phyloP scores from a whole-genome alignment of 2,888 invertebrate genomes.

The Phengaris alcon region DNA sequence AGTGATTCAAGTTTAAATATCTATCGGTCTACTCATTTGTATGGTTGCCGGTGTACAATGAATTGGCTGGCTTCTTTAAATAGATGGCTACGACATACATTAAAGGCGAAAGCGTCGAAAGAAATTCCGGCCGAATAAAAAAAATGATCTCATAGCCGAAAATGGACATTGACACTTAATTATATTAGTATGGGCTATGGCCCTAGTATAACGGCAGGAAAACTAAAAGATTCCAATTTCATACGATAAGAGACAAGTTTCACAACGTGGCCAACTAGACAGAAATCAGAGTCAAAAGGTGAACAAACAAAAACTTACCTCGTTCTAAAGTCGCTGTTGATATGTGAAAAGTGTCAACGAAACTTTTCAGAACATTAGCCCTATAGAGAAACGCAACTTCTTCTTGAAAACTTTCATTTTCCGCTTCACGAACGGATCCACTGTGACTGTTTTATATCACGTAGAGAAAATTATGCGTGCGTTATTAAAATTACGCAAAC shows the following conservation, averaged over 20 bases:
- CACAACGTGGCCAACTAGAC: background rate
- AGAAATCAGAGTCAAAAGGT: background rate
- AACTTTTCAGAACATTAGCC: slow-evolving; percentile 35
- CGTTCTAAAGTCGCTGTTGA: slow-evolving; percentile 46
- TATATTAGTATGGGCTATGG: background rate
- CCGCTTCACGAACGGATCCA: slow-evolving; percentile 70
- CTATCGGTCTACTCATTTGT: too few species aligned
- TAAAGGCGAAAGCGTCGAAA: too few species aligned
- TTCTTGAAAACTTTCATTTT: slow-evolving; percentile 77
- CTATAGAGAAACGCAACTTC: slow-evolving; percentile 73
- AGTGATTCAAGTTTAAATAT: too few species aligned
- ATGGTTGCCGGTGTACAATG: too few species aligned
- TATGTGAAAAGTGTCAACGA: slow-evolving; percentile 44
- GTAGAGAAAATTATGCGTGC: slow-evolving; percentile 11
- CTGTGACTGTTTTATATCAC: slow-evolving; percentile 45
- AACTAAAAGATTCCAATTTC: background rate
- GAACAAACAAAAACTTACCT: slow-evolving; percentile 15
- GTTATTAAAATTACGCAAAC: background rate
- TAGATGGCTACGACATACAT: too few species aligned
- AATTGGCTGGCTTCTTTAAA: too few species aligned
- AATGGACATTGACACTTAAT: too few species aligned
- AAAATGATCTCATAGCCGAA: too few species aligned
- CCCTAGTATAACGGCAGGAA: background rate
- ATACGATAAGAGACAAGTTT: background rate
- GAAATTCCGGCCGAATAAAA: too few species aligned